Conservation (phyloP, 2,888 invertebrate species). For the Parnassius smintheus region DNA sequence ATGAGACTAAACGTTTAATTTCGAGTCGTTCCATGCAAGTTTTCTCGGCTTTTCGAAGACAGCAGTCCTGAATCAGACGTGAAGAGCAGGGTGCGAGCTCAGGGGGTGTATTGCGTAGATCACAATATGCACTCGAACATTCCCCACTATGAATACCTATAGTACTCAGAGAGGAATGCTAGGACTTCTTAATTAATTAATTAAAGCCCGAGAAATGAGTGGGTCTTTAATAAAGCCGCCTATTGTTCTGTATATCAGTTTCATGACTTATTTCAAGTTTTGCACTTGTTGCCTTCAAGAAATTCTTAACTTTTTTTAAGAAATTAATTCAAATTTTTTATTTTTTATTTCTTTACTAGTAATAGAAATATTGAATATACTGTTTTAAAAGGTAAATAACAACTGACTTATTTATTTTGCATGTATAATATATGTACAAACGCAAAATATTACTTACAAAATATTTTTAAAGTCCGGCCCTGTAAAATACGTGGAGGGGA, state of each 20-base stretch:
- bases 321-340: no score
- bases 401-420: no score
- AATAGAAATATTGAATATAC: no score
- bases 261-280: conserved; percentile 13
- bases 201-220: conserved; percentile 35
- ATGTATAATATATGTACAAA: neutral
- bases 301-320: conserved; percentile 6
- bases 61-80: conserved; percentile 70
- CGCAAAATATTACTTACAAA: neutral
- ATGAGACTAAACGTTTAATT: conserved; percentile 20
- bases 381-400: no score
- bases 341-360: no score
- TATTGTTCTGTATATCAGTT: conserved; percentile 15
- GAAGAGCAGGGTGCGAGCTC: conserved; percentile 56
- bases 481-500: conserved; percentile 49
- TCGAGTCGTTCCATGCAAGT: conserved; percentile 37
- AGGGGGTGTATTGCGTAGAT: conserved; percentile 57
- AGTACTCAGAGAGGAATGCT: conserved; percentile 50
- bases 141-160: conserved; percentile 70
- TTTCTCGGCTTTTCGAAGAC: conserved; percentile 56
- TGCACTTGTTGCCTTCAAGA: neutral
- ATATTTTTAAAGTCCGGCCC: conserved; percentile 51
- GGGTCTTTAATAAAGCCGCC: conserved; percentile 22
- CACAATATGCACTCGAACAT: conserved; percentile 81
- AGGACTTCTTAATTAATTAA: conserved; percentile 58